phyloP scores from a whole-genome alignment of 2,888 invertebrate genomes.

The Eupithecia centaureata region DNA sequence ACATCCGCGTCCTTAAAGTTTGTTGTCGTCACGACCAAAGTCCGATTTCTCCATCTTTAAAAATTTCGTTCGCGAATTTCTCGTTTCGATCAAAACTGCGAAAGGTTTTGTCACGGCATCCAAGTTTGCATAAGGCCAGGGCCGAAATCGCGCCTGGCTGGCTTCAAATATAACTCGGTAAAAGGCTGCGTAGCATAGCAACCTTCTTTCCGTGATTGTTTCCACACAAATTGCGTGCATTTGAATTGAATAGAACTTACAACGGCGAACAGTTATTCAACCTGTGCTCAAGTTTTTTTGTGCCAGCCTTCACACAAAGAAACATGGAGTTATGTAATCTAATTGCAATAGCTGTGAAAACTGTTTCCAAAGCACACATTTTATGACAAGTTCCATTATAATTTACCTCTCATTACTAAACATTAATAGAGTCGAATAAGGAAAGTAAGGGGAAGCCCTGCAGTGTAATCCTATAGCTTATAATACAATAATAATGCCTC shows the following conservation, averaged over 20 bases:
- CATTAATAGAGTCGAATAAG: no score
- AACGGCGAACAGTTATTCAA: slow-evolving; percentile 45
- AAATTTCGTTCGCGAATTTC: slow-evolving; percentile 51
- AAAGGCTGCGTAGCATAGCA: slow-evolving; percentile 42
- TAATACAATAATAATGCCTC: no score
- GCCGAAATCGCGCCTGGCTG: slow-evolving; percentile 49
- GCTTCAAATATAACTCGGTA: slow-evolving; percentile 50
- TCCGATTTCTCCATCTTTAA: slow-evolving; percentile 35
- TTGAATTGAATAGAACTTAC: slow-evolving; percentile 46
- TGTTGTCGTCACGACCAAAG: slow-evolving; percentile 33
- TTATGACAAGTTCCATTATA: background rate
- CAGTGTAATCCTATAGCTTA: no score
- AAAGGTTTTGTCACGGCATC: slow-evolving; percentile 50
- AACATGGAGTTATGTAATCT: slow-evolving; percentile 40
- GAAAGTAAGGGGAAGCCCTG: no score
- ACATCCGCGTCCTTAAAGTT: slow-evolving; percentile 10
- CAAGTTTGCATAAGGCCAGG: slow-evolving; percentile 61
- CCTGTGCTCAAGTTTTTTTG: slow-evolving; percentile 39
- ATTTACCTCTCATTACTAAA: background rate
- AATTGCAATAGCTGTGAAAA: slow-evolving; percentile 19
- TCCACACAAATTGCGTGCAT: slow-evolving; percentile 48
- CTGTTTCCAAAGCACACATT: background rate
- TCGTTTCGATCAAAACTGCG: slow-evolving; percentile 40
- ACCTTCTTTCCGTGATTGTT: slow-evolving; percentile 48
- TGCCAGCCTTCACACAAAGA: slow-evolving; percentile 41